Evolutionary conservation across 1,140 invertebrate species (phyloP), one percentile per base, ranked within the genome.

Genomic region (Saccostrea cuccullata): DNA sequence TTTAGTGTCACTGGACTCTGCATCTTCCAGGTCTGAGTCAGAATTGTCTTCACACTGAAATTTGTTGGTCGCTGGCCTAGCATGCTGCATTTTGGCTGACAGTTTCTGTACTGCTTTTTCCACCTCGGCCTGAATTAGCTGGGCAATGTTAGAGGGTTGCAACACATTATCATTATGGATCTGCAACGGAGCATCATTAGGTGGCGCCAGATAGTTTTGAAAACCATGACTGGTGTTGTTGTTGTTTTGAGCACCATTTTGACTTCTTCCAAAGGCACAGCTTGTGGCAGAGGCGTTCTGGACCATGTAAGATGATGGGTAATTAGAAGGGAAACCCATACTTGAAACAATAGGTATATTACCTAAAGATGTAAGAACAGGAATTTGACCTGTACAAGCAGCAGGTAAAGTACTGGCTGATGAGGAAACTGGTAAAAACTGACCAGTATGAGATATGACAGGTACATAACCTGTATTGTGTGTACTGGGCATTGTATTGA

Each of bases 21-120:
- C 23, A 12, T 70, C 23, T 70, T 70, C 67, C n/a, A 70, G 23
- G 26, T 70, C 67, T n/a, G 67, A 70, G 67, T 70, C 67, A 70
- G 23, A 70, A 26, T 30, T 70, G 67, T 26, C 5, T 70, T 70
- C 26, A n/a, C 26, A 23, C 67, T 26, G 23, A 70, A 70, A 70
- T 70, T 70, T 30, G 1, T 70, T 70, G 67, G 67, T 70, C 9
- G 12, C 67, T 70, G 67, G 23, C 26, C 67, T 70, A 23, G 5
- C 23, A 23, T 70, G 67, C 67, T 30, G 67, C 67, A n/a, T 23
- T 70, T 70, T 30, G 20, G 23, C 23, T 70, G 67, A 70, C 67
- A 70, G 67, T 70, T 70, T 70, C 67, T 70, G 67, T n/a, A 70
- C 67, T 30, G 67, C 67, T n/a, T 70, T 70, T 30, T 70, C 67